These are phyloP conservation scores for Esox masquinongy DNA, from an alignment of 2,797 vertebrate genomes.

Conservation along the genomic window DNA sequence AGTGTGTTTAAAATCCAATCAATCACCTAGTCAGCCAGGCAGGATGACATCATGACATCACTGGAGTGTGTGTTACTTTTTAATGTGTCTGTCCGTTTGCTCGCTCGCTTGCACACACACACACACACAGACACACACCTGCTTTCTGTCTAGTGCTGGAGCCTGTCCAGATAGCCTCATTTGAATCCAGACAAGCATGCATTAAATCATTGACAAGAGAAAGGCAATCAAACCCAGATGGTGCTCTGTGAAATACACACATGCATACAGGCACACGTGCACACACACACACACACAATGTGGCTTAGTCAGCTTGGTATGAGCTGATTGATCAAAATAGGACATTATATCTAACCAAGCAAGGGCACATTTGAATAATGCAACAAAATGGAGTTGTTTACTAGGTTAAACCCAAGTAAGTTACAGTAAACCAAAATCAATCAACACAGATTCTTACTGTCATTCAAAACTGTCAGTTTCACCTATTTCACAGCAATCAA, in stretches of 20 bases:
- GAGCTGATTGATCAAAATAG: neutral
- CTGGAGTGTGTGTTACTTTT: conserved; percentile 33
- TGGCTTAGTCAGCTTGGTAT: neutral
- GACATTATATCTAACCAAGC: too few species aligned
- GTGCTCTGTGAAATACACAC: conserved; percentile 22
- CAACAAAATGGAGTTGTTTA: too few species aligned
- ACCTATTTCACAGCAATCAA: too few species aligned
- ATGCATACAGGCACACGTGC: neutral
- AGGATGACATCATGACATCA: conserved; percentile 33
- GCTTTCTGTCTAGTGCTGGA: conserved; percentile 50
- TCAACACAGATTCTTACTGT: too few species aligned
- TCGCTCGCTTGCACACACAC: neutral
- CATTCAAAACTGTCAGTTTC: too few species aligned
- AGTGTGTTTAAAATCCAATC: conserved; percentile 25
- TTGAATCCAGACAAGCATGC: conserved; percentile 47
- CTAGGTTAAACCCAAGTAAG: too few species aligned
- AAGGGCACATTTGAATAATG: too few species aligned
- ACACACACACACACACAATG: too few species aligned
- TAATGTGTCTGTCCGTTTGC: conserved; percentile 23
- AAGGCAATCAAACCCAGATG: conserved; percentile 51
- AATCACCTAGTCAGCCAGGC: conserved; percentile 26
- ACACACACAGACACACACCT: conserved; percentile 34
- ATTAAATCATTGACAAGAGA: conserved; percentile 55
- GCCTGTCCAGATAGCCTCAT: conserved; percentile 38
- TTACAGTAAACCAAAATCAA: too few species aligned